Evolutionary conservation across 2,888 invertebrate species (phyloP).

Genomic region (Suillia variegata): DNA sequence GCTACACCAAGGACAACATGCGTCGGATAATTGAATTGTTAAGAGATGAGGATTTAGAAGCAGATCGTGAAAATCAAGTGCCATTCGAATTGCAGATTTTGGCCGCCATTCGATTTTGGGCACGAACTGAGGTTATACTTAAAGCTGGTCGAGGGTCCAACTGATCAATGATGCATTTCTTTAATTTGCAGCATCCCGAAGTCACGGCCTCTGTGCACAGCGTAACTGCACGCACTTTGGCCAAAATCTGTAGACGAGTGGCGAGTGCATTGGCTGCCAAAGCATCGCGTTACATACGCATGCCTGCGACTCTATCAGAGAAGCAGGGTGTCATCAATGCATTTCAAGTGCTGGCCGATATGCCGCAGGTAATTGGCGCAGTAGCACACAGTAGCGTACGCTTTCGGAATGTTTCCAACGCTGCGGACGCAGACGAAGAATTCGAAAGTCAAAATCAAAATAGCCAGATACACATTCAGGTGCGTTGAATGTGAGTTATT

Average conservation of each 20-base stretch:
- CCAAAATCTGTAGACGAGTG: conserved; percentile 47
- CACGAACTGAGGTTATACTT: conserved; percentile 49
- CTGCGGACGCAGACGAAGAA: not conserved
- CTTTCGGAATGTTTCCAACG: conserved; percentile 11
- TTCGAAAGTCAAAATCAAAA: too few relatives aligned
- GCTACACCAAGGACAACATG: conserved; percentile 49
- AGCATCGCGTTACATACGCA: conserved; percentile 50
- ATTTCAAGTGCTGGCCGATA: conserved; percentile 45
- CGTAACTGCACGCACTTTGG: conserved; percentile 41
- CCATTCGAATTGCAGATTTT: conserved; percentile 50
- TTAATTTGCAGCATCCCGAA: conserved; percentile 44
- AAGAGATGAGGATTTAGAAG: conserved; percentile 49
- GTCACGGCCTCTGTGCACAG: conserved; percentile 45
- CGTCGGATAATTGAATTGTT: conserved; percentile 47
- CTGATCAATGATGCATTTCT: not conserved
- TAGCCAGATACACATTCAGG: conserved; percentile 5
- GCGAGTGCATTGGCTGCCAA: conserved; percentile 47
- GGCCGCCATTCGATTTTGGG: conserved; percentile 47
- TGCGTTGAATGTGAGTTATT: not conserved
- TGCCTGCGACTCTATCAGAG: conserved; percentile 52
- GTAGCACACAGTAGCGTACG: conserved; percentile 40
- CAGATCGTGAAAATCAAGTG: conserved; percentile 44
- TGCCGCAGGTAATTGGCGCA: conserved; percentile 52
- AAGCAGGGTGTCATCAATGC: conserved; percentile 48
- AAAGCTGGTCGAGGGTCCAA: not conserved